phyloP scores from a whole-genome alignment of 2,113 vertebrate species.

The Centropus unirufus region DNA sequence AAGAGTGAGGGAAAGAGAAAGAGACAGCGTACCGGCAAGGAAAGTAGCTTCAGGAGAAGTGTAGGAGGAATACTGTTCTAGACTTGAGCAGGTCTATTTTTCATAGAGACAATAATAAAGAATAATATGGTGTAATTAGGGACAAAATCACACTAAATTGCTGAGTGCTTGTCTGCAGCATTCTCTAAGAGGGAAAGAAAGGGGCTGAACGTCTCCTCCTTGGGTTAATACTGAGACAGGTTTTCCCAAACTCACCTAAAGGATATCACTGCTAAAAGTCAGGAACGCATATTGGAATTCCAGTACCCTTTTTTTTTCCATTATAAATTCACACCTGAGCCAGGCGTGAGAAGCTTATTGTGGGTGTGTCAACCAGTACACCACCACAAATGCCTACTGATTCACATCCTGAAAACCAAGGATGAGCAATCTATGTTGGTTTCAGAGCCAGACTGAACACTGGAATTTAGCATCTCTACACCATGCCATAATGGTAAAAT shows the following conservation, averaged over 20 bases:
- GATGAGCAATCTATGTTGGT: not conserved
- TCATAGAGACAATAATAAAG: conserved; percentile 39
- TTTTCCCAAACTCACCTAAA: not conserved
- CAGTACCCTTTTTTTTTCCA: not conserved
- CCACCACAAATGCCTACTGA: not conserved
- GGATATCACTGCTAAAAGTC: not conserved
- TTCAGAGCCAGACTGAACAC: not conserved
- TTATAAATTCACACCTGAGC: not conserved
- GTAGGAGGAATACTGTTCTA: conserved; percentile 51
- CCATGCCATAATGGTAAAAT: accelerated
- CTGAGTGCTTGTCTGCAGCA: not conserved
- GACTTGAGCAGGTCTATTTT: conserved; percentile 43
- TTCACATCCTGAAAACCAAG: not conserved
- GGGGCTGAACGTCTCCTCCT: not conserved
- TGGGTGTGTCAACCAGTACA: not conserved
- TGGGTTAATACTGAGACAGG: not conserved
- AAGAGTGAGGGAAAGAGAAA: not conserved
- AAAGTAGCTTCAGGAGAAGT: conserved; percentile 30
- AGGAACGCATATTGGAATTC: not conserved
- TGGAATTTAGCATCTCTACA: not conserved
- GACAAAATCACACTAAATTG: conserved; percentile 11
- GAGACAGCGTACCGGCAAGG: not conserved
- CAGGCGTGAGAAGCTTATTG: not conserved
- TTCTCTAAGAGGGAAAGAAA: not conserved
- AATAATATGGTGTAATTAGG: conserved; percentile 19